Base-by-base conservation (phyloP, 2,888 invertebrate species). In the Pachydiplax longipennis region DNA sequence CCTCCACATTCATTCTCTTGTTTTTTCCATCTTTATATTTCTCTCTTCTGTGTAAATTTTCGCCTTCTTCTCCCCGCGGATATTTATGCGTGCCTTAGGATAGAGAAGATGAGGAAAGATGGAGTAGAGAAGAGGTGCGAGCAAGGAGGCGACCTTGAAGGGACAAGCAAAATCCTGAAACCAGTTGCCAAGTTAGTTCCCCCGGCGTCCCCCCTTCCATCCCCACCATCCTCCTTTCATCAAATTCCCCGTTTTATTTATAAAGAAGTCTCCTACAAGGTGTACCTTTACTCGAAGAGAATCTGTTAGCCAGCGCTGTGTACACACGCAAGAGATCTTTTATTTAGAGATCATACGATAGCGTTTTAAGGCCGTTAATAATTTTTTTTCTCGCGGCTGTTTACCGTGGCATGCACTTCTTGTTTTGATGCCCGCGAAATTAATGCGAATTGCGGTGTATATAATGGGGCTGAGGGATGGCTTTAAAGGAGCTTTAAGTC, bases 111-210 rank as follows among this genome's bases (percentile, higher is more conserved):
- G 22, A 10, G 61, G 18, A 65, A 58, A 48, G 53, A 3, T 25
- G 61, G 37, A n/a, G 87, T 1, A 61, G n/a, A 53, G 61, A 37
- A 61, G 37, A 83, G 83, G 37, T 35, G n/a, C 61, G 61, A 83
- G 61, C 87, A 87, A 87, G 87, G 87, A 87, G 61, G 87, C 87
- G 87, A 87, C 87, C 87, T 87, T 87, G 87, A 37, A 61, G 61
- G 61, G 87, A 87, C 87, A 87, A 87, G 87, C 87, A 87, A 87
- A 87, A 87, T 87, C 87, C 87, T 87, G 87, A 65, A 87, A 87
- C 87, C 87, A 87, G 87, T 87, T 87, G 87, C 87, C 87, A 87
- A 87, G 87, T 87, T 87, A 61, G 58, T 58, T 35, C 58, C 25
- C 31, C 83, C 53, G 40, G n/a, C 83, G 53, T n/a, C 83, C 58